A percentile compares a stretch with the other conserved stretches of the same genome.
phyloP scores from a whole-genome alignment of 2,113 vertebrate genomes.

The Cariama cristata region DNA sequence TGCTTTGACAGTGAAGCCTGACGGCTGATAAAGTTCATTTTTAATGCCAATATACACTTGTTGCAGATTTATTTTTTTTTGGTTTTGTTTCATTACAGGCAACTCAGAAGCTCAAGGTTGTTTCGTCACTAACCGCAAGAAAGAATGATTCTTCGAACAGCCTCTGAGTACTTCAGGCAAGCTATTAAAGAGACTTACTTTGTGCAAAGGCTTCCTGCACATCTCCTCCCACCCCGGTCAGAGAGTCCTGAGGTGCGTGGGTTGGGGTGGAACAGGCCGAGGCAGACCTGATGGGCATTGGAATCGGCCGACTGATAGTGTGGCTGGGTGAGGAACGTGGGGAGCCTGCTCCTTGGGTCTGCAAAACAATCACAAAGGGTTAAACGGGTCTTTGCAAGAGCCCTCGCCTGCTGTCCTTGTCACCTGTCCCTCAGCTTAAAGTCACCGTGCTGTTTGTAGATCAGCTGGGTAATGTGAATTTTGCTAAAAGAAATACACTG shows the following conservation, averaged over 20 bases:
- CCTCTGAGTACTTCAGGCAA: neutral
- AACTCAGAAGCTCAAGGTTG: neutral
- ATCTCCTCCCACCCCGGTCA: slow-evolving; percentile 95
- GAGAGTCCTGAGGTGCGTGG: slow-evolving; percentile 95
- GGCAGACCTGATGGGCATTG: slow-evolving; percentile 91
- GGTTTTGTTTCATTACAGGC: neutral
- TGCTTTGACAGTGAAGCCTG: neutral
- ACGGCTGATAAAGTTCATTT: neutral
- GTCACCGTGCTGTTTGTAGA: neutral
- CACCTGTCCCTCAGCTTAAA: neutral
- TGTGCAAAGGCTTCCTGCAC: slow-evolving; percentile 98
- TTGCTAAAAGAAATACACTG: neutral
- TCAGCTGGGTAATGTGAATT: neutral
- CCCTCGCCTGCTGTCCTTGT: neutral
- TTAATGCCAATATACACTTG: neutral
- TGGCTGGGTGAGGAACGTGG: slow-evolving; percentile 96
- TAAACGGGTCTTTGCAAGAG: neutral
- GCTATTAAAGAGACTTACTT: slow-evolving; percentile 78
- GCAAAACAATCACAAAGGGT: slow-evolving; percentile 65
- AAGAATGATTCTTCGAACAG: neutral
- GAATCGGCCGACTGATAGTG: slow-evolving; percentile 91
- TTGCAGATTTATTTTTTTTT: neutral
- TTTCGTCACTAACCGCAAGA: neutral
- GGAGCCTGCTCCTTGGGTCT: slow-evolving; percentile 95
- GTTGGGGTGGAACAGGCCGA: slow-evolving; percentile 91